Base-by-base conservation (phyloP, 2,888 invertebrate species). In the Colostygia pectinataria region DNA sequence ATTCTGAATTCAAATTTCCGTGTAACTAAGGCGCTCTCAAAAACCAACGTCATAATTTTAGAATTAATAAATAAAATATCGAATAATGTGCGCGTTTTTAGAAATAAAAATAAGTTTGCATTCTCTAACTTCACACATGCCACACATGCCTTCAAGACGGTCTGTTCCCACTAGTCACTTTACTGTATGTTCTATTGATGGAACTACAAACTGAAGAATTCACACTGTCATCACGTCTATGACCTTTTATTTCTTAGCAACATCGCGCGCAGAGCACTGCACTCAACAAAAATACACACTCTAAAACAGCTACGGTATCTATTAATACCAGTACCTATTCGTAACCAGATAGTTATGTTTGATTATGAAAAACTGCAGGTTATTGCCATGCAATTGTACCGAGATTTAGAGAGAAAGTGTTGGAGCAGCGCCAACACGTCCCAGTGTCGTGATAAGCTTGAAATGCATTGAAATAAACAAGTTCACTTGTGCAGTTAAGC, bases 341-440 rank as follows among this genome's bases (percentile, higher is more conserved):
- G 54, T 55, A 55, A 57, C 50, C 48, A 54, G 45, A 54, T 54
- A 50, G 52, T 54, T 39, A 54, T 43, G 54, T 53, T 47, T 38
- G 32, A 55, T 55, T 51, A 50, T 45, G 40, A 57, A 55, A 57
- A 57, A 40, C 40, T 46, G 50, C 48, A 56, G 39, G 33, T 36
- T 33, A 43, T 49, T 56, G 49, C 43, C 50, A 55, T 61, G 43
- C 59, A 66, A 65, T 70, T 74, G 73, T 79, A 71, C 72, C 74
- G 72, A 70, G 68, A 68, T 66, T 70, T 77, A 73, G 74, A 75
- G 77, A 74, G 81, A 86, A 83, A 86, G 83, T 82, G 64, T 81
- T 88, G 88, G 85, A 78, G 52, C 53, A 44, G 49, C 55, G 83
- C 87, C 87, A 87, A 66, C 73, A 60, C 71, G 73, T 60, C 57